Percentiles rank a stretch among this genome's conserved stretches.
Evolutionary conservation across 2,113 vertebrate genomes (phyloP).

Genomic region (Ptilonorhynchus violaceus): DNA sequence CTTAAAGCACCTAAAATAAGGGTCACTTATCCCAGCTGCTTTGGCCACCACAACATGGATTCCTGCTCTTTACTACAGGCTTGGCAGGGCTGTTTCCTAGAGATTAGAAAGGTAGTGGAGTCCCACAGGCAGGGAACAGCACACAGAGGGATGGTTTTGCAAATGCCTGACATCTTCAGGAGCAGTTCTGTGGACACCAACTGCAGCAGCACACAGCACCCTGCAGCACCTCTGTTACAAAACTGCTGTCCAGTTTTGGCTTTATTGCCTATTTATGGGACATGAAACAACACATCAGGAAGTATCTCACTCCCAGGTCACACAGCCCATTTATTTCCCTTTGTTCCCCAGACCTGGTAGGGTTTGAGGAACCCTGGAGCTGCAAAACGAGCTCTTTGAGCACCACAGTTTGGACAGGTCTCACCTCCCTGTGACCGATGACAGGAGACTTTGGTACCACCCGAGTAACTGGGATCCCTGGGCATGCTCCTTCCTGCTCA

Average conservation of each 20-base stretch:
- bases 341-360: neutral
- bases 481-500: neutral
- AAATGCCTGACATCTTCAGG: neutral
- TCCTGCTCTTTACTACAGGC: neutral
- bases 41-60: neutral
- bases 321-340: neutral
- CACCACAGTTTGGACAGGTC: neutral
- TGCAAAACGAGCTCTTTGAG: neutral
- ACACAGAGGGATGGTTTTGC: neutral
- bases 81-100: neutral
- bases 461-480: fast-evolving
- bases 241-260: fast-evolving
- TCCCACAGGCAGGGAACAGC: neutral
- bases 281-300: neutral
- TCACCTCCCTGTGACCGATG: neutral
- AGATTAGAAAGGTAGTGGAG: neutral
- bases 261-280: neutral
- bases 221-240: neutral
- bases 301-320: neutral
- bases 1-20: neutral
- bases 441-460: neutral
- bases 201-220: neutral
- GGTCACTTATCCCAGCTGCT: neutral
- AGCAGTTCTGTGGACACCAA: neutral
- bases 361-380: neutral